These are phyloP conservation scores for Tolypeutes matacus DNA, from an alignment of 2,797 vertebrate genomes.

Conservation along the genomic window DNA sequence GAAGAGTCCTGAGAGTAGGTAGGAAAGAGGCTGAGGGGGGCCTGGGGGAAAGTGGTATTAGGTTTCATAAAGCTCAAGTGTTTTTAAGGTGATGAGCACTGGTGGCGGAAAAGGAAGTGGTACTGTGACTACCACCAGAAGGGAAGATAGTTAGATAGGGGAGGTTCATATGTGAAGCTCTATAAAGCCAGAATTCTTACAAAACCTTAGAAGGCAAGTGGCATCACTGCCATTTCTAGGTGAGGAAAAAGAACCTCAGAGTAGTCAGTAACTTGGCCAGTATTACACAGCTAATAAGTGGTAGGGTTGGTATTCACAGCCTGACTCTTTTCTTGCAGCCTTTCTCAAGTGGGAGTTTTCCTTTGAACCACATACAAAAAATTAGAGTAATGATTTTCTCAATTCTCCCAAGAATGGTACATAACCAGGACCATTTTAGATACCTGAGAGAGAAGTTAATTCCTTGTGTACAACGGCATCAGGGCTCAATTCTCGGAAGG, in stretches of 20 bases:
- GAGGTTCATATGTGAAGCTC: neutral
- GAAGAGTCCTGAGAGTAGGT: neutral
- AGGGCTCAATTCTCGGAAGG: slow-evolving; percentile 47
- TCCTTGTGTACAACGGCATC: neutral
- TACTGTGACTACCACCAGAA: neutral
- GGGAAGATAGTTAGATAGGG: neutral
- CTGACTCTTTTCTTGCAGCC: neutral
- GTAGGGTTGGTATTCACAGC: neutral
- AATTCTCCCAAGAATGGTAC: slow-evolving; percentile 25
- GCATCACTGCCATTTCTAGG: neutral
- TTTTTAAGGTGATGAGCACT: neutral
- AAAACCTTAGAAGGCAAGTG: neutral
- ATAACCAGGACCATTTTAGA: slow-evolving; percentile 36
- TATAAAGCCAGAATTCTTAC: slow-evolving; percentile 20
- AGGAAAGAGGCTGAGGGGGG: slow-evolving; percentile 29
- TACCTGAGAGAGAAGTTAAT: slow-evolving; percentile 56
- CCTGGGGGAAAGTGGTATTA: neutral
- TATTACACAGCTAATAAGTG: neutral
- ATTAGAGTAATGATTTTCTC: slow-evolving; percentile 56
- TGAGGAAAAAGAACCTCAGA: neutral
- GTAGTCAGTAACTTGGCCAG: neutral
- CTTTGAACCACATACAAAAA: slow-evolving; percentile 33
- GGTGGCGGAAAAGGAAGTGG: slow-evolving; percentile 16
- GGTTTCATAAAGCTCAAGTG: slow-evolving; percentile 26
- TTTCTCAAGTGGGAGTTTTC: slow-evolving; percentile 27